Conservation (phyloP, 2,113 vertebrate species). For the Crotophaga sulcirostris region DNA sequence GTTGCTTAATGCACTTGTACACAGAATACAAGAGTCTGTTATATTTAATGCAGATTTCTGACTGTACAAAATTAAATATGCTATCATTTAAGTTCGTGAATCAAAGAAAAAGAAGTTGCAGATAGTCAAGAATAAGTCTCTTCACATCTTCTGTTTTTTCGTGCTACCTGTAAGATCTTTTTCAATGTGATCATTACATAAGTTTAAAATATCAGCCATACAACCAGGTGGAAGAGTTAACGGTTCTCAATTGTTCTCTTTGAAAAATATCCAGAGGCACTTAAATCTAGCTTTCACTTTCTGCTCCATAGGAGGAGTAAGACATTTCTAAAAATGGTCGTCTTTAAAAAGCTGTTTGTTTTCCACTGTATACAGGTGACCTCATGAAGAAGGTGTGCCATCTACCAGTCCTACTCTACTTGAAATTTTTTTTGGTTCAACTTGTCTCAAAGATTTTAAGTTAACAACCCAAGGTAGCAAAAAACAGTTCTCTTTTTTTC, state of each 20-base stretch:
- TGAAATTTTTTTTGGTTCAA: constrained; percentile 82
- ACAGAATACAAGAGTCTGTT: constrained; percentile 73
- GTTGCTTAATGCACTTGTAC: constrained; percentile 64
- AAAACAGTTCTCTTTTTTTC: constrained; percentile 78
- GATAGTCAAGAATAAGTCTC: constrained; percentile 66
- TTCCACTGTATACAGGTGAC: constrained; percentile 62
- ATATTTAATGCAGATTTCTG: constrained; percentile 70
- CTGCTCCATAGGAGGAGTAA: constrained; percentile 83
- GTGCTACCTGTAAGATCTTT: constrained; percentile 71
- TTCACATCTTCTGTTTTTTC: constrained; percentile 68
- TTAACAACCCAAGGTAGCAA: constrained; percentile 73
- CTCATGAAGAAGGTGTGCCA: constrained; percentile 70
- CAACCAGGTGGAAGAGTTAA: constrained; percentile 72
- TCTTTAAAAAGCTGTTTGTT: constrained; percentile 71
- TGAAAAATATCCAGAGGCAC: constrained; percentile 68
- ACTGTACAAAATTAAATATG: constrained; percentile 75
- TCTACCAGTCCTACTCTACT: constrained; percentile 78
- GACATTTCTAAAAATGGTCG: constrained; percentile 76
- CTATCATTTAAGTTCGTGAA: constrained; percentile 73
- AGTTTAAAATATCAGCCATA: constrained; percentile 74
- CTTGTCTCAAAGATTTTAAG: constrained; percentile 73
- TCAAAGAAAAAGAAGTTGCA: constrained; percentile 71
- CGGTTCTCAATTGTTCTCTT: constrained; percentile 67
- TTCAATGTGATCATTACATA: constrained; percentile 74
- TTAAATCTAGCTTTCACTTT: constrained; percentile 75